Evolutionary conservation across 2,797 vertebrate species (phyloP).

Genomic region (Cebuella pygmaea): DNA sequence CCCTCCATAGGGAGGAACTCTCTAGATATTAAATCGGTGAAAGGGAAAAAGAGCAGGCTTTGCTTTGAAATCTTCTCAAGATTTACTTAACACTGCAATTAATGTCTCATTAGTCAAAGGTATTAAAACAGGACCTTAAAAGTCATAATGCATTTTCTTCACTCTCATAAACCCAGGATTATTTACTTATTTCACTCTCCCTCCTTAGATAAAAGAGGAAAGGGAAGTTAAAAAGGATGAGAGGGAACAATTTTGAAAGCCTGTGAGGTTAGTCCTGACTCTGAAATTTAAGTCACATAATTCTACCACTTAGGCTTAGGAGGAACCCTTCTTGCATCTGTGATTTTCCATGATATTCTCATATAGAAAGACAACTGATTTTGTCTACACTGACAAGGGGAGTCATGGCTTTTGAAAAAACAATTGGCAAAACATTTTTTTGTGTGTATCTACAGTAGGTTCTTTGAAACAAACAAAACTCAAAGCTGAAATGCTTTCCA

Average conservation of each 20-base stretch:
- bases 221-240: background rate
- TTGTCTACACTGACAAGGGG: background rate
- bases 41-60: background rate
- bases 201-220: constrained; percentile 22
- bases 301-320: background rate
- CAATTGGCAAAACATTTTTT: background rate
- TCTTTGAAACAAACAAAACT: constrained; percentile 22
- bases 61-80: constrained; percentile 21
- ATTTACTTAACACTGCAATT: constrained; percentile 34
- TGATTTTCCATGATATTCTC: background rate
- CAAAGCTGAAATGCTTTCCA: background rate
- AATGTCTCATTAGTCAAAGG: background rate
- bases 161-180: background rate
- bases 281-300: constrained; percentile 27
- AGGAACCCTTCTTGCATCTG: background rate
- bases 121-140: constrained; percentile 35
- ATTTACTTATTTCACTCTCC: background rate
- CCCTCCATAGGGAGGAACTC: background rate
- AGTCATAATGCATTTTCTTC: constrained; percentile 11
- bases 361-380: background rate
- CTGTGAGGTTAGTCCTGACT: constrained; percentile 27
- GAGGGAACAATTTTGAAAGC: constrained; percentile 27
- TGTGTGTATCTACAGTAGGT: background rate
- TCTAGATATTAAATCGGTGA: background rate
- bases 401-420: background rate